These are phyloP conservation scores for Nebria salina DNA, from an alignment of 2,888 invertebrate genomes.

Conservation along the genomic window DNA sequence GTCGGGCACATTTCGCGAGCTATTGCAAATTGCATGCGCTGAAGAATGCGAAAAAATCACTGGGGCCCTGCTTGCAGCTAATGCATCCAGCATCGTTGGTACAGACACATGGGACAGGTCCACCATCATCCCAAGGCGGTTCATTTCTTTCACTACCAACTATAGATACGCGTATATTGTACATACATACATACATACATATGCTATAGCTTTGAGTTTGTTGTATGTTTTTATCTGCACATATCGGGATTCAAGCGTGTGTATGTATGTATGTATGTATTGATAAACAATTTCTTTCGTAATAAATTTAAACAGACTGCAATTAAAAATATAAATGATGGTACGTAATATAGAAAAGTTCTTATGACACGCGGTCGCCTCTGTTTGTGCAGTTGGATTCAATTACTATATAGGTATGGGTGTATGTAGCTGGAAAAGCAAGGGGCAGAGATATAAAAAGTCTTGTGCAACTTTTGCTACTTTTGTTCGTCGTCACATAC, in stretches of 20 bases:
- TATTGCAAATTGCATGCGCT: conserved; percentile 67
- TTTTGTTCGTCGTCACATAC: conserved; percentile 40
- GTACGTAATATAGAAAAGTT: no score
- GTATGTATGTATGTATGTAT: no score
- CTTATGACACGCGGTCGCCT: no score
- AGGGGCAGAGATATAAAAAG: background rate
- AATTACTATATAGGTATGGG: no score
- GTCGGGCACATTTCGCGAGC: conserved; percentile 69
- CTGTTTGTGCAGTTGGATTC: no score
- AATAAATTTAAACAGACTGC: no score
- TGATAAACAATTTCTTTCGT: no score
- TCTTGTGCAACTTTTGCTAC: conserved; percentile 27
- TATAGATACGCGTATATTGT: conserved; percentile 50
- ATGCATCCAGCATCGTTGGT: conserved; percentile 67
- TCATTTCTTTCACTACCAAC: conserved; percentile 70
- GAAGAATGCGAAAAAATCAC: conserved; percentile 71
- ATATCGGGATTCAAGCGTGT: no score
- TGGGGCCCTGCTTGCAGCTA: conserved; percentile 65
- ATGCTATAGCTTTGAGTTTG: no score
- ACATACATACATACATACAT: background rate
- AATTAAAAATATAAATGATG: no score
- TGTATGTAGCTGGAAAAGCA: background rate
- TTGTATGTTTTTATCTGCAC: no score
- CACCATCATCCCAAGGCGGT: conserved; percentile 70
- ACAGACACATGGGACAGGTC: conserved; percentile 68